These are phyloP conservation scores for Linurgus olivaceus DNA, from an alignment of 2,797 vertebrate genomes.

Conservation along the genomic window DNA sequence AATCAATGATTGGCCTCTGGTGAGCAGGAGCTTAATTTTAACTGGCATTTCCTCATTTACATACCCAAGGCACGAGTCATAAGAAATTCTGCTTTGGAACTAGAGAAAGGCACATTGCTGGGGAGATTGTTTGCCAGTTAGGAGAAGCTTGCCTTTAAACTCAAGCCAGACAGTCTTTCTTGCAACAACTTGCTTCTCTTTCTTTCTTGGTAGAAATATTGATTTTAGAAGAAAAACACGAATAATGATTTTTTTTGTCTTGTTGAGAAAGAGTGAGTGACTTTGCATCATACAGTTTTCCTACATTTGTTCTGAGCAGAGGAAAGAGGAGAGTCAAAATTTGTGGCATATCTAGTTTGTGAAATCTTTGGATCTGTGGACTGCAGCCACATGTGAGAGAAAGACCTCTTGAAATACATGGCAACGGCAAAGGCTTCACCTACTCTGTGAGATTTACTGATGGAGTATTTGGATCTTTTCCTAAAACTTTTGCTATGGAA, in stretches of 20 bases:
- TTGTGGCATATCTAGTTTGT: background rate
- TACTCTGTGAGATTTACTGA: background rate
- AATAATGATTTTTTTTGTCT: background rate
- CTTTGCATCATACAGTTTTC: background rate
- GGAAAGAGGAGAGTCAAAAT: background rate
- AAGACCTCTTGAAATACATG: background rate
- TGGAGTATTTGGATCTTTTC: slow-evolving; percentile 36
- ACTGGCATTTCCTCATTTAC: background rate
- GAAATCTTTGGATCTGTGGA: background rate
- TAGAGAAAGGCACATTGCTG: background rate
- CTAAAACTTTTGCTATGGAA: slow-evolving; percentile 1
- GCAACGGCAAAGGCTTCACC: background rate
- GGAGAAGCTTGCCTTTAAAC: background rate
- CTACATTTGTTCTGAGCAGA: background rate
- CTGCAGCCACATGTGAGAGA: background rate
- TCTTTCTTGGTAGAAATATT: background rate
- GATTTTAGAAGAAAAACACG: background rate
- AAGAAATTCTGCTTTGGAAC: background rate
- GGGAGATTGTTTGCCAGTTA: background rate
- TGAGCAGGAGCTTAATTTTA: slow-evolving; percentile 11
- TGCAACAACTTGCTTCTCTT: background rate
- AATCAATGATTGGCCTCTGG: background rate
- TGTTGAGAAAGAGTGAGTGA: background rate
- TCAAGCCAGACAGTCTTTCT: background rate
- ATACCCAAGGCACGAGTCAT: background rate